Conservation (phyloP, 2,113 vertebrate species). For the Notarius quadriscutis region DNA sequence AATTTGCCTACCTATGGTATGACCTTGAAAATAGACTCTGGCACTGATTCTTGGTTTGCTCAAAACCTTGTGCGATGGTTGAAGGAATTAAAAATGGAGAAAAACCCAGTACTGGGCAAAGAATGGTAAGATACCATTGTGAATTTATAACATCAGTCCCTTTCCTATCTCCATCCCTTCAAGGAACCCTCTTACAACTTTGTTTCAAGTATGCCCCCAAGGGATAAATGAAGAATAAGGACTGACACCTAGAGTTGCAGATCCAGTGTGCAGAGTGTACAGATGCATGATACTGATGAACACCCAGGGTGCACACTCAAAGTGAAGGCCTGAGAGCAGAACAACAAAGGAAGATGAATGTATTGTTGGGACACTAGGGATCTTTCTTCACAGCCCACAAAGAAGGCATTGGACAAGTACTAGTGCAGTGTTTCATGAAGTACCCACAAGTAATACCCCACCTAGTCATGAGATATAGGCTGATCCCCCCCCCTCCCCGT, state of each 20-base stretch:
- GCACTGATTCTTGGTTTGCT: not conserved
- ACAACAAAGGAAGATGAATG: constrained; percentile 16
- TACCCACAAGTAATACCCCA: not conserved
- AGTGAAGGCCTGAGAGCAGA: not conserved
- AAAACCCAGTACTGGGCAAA: not conserved
- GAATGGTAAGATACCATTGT: not conserved
- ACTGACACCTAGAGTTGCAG: not conserved
- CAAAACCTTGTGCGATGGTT: not conserved
- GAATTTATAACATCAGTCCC: not conserved
- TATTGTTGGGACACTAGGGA: constrained; percentile 11
- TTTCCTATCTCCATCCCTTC: not conserved
- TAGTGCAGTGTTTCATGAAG: not conserved
- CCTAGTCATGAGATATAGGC: not conserved
- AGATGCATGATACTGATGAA: constrained; percentile 1
- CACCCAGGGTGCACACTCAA: not conserved
- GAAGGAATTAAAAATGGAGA: not conserved
- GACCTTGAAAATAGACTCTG: not conserved
- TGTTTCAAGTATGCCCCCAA: not conserved
- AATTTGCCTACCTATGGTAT: not conserved
- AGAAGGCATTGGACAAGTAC: not conserved
- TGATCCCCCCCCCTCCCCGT: not conserved
- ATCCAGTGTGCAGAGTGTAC: not conserved
- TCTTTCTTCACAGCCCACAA: constrained; percentile 1
- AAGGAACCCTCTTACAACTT: not conserved
- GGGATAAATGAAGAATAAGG: constrained; percentile 1